Base-by-base conservation (phyloP, 2,113 vertebrate species). In the Aptenodytes forsteri region DNA sequence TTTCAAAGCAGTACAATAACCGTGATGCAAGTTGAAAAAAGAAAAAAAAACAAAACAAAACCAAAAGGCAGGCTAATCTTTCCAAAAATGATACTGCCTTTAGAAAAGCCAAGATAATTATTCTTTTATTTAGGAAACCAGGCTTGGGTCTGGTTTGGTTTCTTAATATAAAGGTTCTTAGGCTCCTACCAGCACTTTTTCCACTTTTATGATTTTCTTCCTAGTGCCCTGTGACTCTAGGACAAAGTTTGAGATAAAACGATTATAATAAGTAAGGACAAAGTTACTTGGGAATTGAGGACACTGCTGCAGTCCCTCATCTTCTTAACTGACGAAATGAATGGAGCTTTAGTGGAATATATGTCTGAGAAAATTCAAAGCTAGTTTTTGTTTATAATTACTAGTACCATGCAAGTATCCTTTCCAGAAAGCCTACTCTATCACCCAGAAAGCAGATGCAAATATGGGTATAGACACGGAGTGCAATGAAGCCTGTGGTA, bases 51-150 rank as follows among this genome's bases (percentile, higher is more conserved):
- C 47, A 47, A 91, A 15, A 87, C 12, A 36, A 36, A 36, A 36
- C 13, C 20, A 75, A 75, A 84, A 94, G 32, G 77, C 27, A 58
- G 9, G 10, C 10, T 64, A 47, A 71, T 91, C 44, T 78, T 81
- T 91, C 38, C 0, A 85, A 91, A 94, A 86, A 67, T 38, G 13
- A 47, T 17, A 59, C 3, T 86, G 58, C 90, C 1, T 11, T 87
- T 49, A 78, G 52, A 92, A 95, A 95, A 97, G 67, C 78, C 80
- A 93, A 94, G 69, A 42, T 62, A 96, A 95, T 92, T 94, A 92
- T 83, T 80, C 75, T 84, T 95, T 85, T 80, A 69, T 95, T 94
- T 87, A 84, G 36, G 73, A 92, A 92, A 95, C 75, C 78, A 59
- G 49, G 16, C 40, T 69, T 82, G 83, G 46, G 11, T 32, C 88